phyloP scores from a whole-genome alignment of 2,113 vertebrate species.

The Sapajus apella region DNA sequence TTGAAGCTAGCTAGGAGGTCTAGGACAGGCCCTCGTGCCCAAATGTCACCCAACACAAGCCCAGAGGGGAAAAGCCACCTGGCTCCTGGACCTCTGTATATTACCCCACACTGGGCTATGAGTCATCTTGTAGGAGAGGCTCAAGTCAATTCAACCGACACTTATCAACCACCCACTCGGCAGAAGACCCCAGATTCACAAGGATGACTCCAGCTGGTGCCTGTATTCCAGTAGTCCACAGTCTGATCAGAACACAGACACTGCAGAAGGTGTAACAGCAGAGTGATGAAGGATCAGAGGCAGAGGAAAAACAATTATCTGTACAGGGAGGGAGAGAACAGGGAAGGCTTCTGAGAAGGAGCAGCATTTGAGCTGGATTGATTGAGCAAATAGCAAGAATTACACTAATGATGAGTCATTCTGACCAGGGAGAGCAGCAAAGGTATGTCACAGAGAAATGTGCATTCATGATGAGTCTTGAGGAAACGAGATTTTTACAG shows the following conservation, averaged over 20 bases:
- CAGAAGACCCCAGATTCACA: background rate
- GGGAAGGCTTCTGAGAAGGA: background rate
- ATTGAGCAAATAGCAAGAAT: background rate
- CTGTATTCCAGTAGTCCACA: background rate
- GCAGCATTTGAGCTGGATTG: background rate
- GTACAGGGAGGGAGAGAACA: background rate
- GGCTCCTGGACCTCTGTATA: background rate
- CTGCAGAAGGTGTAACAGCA: accelerated
- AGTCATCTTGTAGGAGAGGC: background rate
- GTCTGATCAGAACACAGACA: background rate
- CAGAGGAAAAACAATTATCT: background rate
- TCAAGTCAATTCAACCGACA: background rate
- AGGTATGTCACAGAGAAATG: background rate
- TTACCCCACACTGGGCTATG: background rate
- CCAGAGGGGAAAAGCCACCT: too few species aligned
- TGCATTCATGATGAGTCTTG: background rate
- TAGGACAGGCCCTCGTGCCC: accelerated
- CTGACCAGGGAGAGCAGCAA: background rate
- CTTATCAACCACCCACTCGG: background rate
- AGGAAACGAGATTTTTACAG: background rate
- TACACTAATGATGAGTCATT: background rate
- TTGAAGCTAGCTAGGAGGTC: background rate
- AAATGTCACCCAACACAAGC: background rate
- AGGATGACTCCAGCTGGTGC: background rate
- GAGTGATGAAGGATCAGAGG: accelerated